These are phyloP conservation scores for Drosophila differens DNA, from an alignment of 2,888 invertebrate species.

Conservation along the genomic window DNA sequence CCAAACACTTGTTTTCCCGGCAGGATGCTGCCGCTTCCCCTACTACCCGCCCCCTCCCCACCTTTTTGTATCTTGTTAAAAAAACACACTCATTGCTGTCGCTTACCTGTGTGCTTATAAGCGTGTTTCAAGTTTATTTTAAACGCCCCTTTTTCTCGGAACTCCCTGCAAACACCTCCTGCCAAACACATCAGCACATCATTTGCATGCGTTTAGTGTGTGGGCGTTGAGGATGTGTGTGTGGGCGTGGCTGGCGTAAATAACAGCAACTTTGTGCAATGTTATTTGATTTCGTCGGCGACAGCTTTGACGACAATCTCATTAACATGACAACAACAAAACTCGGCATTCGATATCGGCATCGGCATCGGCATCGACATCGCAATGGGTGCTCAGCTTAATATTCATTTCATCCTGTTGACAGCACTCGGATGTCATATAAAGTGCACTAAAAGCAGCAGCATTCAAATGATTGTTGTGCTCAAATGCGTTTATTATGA, in stretches of 20 bases:
- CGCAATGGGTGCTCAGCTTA: conserved; percentile 16
- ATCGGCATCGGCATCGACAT: neutral
- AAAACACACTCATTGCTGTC: conserved; percentile 56
- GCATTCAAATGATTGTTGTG: conserved; percentile 37
- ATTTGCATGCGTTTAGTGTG: conserved; percentile 64
- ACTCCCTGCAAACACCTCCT: neutral
- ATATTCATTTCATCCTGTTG: conserved; percentile 33
- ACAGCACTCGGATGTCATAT: conserved; percentile 49
- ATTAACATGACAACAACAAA: conserved; percentile 66
- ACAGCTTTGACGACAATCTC: conserved; percentile 70
- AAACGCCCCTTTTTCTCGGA: conserved; percentile 15
- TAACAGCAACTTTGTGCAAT: conserved; percentile 56
- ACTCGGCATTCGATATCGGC: conserved; percentile 36
- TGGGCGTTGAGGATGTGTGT: conserved; percentile 24
- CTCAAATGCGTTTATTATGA: conserved; percentile 22
- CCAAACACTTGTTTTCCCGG: conserved; percentile 61
- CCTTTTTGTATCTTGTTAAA: conserved; percentile 29
- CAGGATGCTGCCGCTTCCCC: conserved; percentile 9
- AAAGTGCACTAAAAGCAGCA: conserved; percentile 40
- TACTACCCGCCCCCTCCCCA: neutral
- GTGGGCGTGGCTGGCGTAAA: conserved; percentile 30
- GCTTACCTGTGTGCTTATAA: conserved; percentile 60
- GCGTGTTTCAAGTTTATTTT: conserved; percentile 59
- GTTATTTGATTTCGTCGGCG: conserved; percentile 61
- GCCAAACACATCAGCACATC: conserved; percentile 53